Evolutionary conservation across 2,113 vertebrate genomes (phyloP), one percentile per base, ranked within the genome.

Genomic region (Pleuronectes platessa): DNA sequence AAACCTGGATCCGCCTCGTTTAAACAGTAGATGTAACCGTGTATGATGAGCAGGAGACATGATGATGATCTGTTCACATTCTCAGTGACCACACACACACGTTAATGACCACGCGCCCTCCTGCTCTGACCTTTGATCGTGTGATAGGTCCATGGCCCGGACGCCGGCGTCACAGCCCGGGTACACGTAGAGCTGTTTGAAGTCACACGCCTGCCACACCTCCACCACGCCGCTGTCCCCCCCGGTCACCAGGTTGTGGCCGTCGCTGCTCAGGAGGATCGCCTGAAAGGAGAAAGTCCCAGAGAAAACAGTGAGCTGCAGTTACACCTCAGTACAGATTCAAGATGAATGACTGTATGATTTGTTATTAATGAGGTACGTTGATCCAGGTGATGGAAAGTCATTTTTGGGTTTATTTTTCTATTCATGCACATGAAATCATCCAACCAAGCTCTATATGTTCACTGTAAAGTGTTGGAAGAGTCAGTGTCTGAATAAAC

Each of bases 131-230:
- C 98, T 97, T 94, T 99, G 98, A 94, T 99, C 98, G 24, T 99
- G 98, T 89, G 98, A 99, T 24, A 99, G 90, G 91, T 99, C 98
- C 97, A 99, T 98, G 49, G 97, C 98, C 86, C 98, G 94, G 86
- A 99, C 94, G 78, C 98, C 98, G 62, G 98, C 98, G 81, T 99
- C 98, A 86, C 98, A 99, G 68, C 97, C 97, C 0, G 98, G 98
- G 90, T 99, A 99, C 92, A 98, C 96, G 90, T 99, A 99, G 70
- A 99, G 96, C 90, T 97, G 96, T 88, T 98, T 98, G 89, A 99
- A 98, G 93, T 99, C 98, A 81, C 98, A 99, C 76, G 98, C 98
- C 86, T 98, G 98, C 98, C 98, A 99, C 75, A 99, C 98, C 93
- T 99, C 97, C 80, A 99, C 98, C 75, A 98, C 97, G 2, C 98